Evolutionary conservation across 2,797 vertebrate species (phyloP), one percentile per base, ranked within the genome.

Genomic region (Trachurus trachurus): DNA sequence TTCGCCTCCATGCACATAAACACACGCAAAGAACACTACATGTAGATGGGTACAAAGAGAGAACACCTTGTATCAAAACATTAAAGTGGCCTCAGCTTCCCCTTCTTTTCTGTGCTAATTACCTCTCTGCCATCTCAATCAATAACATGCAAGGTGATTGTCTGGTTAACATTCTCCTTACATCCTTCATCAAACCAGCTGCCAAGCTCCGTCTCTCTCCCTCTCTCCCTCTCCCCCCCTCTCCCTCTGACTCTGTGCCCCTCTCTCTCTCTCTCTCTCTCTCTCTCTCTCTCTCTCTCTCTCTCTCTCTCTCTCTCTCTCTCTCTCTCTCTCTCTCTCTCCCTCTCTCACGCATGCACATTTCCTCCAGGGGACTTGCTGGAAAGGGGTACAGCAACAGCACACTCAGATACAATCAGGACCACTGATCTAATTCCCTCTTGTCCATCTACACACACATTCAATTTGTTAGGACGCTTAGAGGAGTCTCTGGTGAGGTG

Each of bases 81-180:
- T 90, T 89, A 75, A 90, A 93, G 83, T 90, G 91, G 91, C 91
- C 88, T 88, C 86, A 89, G 90, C 88, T 89, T 84, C 88, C 86
- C 90, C 89, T 80, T 89, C 89, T 87, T 91, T 90, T 91, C 92
- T 87, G 82, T 77, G 74, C 93, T 95, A 95, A 96, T 95, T 95
- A 93, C 88, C 90, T 87, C 90, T 88, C 90, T 90, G 89, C 92
- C 90, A 91, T 94, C 94, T 94, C 93, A 95, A 95, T 96, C 94
- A 93, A 95, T 95, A 95, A 92, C 90, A 93, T 80, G 90, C 93
- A 93, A 94, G 94, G 94, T 96, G 95, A 96, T 95, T 95, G 94
- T 94, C 94, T 95, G 94, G 93, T 96, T 96, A 96, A 95, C 93
- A 96, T 95, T 96, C 95, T 95, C 94, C 89, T 93, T 94, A 94